These are phyloP conservation scores for Arion vulgaris DNA, from an alignment of 1,140 invertebrate genomes.

Conservation along the genomic window DNA sequence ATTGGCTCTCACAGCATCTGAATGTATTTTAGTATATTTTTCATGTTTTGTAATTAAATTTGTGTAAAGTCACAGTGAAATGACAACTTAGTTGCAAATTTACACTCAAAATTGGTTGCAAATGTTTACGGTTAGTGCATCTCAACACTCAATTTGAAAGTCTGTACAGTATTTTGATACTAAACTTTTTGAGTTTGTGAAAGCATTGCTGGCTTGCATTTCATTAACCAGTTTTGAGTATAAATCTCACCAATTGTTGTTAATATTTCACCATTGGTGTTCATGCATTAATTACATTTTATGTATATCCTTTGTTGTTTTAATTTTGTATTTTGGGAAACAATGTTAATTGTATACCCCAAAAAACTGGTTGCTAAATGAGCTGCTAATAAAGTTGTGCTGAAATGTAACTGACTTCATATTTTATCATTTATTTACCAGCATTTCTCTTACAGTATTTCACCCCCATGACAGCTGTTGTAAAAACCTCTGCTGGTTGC, in stretches of 20 bases:
- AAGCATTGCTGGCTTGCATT: slow-evolving; percentile 28
- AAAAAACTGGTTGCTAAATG: not conserved
- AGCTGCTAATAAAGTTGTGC: not conserved
- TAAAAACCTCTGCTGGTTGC: too few relatives aligned
- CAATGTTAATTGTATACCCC: not conserved
- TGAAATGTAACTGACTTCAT: too few relatives aligned
- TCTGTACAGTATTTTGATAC: not conserved
- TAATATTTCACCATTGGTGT: slow-evolving; percentile 17
- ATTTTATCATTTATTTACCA: too few relatives aligned
- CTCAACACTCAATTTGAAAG: not conserved
- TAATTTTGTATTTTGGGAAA: too few relatives aligned
- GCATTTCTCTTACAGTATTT: too few relatives aligned
- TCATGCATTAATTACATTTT: slow-evolving; percentile 43
- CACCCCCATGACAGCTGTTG: too few relatives aligned
- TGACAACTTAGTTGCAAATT: slow-evolving; percentile 28
- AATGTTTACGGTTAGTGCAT: slow-evolving; percentile 32
- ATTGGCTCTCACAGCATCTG: slow-evolving; percentile 13
- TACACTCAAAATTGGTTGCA: slow-evolving; percentile 19
- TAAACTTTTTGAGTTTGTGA: not conserved
- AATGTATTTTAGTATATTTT: slow-evolving; percentile 28
- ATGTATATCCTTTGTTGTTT: slow-evolving; percentile 9
- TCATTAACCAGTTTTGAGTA: slow-evolving; percentile 28
- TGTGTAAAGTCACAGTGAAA: slow-evolving; percentile 38
- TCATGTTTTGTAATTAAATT: slow-evolving; percentile 38
- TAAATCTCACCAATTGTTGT: not conserved